These are phyloP conservation scores for Prionailurus viverrinus DNA, from an alignment of 2,113 vertebrate genomes.

Conservation along the genomic window DNA sequence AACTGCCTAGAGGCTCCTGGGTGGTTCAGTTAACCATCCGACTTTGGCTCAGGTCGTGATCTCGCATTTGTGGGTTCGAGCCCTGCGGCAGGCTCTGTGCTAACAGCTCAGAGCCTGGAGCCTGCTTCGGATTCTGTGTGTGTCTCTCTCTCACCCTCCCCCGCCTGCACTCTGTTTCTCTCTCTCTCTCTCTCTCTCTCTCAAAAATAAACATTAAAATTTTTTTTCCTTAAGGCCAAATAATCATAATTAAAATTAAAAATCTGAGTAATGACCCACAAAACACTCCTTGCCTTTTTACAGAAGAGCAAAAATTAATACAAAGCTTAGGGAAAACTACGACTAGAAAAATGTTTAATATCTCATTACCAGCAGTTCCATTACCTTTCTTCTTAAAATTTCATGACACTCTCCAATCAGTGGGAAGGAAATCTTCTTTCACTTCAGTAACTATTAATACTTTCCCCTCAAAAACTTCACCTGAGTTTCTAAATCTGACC, in stretches of 20 bases:
- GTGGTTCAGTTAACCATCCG: too few species aligned
- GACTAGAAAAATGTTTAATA: slow-evolving; percentile 45
- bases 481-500: slow-evolving; percentile 53
- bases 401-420: slow-evolving; percentile 17
- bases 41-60: too few species aligned
- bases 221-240: slow-evolving; percentile 57
- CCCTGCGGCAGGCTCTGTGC: too few species aligned
- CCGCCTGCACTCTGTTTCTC: too few species aligned
- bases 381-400: slow-evolving; percentile 65
- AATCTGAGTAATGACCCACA: background rate
- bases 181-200: too few species aligned
- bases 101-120: too few species aligned
- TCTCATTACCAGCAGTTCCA: background rate
- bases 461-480: slow-evolving; percentile 45
- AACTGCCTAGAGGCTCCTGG: too few species aligned
- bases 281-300: slow-evolving; percentile 46
- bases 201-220: background rate
- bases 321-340: background rate
- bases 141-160: too few species aligned
- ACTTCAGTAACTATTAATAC: slow-evolving; percentile 27
- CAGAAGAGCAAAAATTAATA: slow-evolving; percentile 44
- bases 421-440: slow-evolving; percentile 57
- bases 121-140: too few species aligned
- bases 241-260: slow-evolving; percentile 54
- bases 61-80: too few species aligned